Conservation (phyloP, 2,113 vertebrate species). For the Argyrosomus japonicus region DNA sequence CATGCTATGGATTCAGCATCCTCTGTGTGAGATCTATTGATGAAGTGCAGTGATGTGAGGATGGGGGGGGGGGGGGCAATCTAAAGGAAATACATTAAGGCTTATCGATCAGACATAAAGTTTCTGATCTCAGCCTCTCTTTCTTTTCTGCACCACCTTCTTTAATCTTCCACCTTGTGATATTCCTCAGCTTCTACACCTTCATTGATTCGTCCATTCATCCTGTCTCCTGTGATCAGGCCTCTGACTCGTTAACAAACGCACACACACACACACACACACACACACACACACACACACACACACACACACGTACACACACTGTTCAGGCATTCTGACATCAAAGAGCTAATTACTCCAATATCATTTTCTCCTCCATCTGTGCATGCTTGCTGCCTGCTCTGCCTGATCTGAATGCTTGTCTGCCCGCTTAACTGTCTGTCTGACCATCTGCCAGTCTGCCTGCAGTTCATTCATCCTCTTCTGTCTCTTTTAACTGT, state of each 20-base stretch:
- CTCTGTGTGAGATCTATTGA: constrained; percentile 13
- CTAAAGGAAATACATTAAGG: constrained; percentile 22
- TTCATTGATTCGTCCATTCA: constrained; percentile 61
- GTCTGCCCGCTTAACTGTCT: constrained; percentile 40
- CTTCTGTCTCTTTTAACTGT: constrained; percentile 18
- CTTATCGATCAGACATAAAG: constrained; percentile 57
- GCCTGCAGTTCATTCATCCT: constrained; percentile 21
- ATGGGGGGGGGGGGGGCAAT: neutral
- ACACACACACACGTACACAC: neutral
- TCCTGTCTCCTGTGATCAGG: constrained; percentile 65
- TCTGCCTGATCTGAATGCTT: constrained; percentile 25
- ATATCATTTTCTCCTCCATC: constrained; percentile 21
- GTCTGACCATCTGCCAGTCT: constrained; percentile 48
- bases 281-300: neutral
- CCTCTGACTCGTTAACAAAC: constrained; percentile 45
- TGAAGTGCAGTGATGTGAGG: constrained; percentile 5
- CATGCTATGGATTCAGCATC: neutral
- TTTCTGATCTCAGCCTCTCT: constrained; percentile 49
- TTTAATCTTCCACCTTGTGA: constrained; percentile 51
- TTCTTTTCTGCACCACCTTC: constrained; percentile 8
- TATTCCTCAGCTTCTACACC: constrained; percentile 40
- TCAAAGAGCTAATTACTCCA: constrained; percentile 49
- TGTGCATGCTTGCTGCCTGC: constrained; percentile 1
- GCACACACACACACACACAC: neutral
- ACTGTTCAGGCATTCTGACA: constrained; percentile 3